Conservation (phyloP, 2,113 vertebrate genomes). For the Numenius arquata region DNA sequence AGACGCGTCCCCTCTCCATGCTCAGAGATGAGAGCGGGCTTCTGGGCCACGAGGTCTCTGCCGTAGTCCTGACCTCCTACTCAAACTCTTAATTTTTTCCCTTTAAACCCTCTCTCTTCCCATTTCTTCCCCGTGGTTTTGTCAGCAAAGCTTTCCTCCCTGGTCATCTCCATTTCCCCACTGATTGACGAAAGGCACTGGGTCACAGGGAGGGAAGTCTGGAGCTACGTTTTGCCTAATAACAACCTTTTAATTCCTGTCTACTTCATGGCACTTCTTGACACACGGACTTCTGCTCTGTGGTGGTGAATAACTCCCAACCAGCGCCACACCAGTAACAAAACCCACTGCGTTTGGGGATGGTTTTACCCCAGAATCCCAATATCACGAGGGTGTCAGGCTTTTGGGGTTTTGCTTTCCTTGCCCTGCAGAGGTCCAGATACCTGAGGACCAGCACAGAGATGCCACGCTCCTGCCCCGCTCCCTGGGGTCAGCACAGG, state of each 20-base stretch:
- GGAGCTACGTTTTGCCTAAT: background rate
- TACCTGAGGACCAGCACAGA: background rate
- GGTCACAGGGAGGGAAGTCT: accelerated
- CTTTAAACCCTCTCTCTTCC: background rate
- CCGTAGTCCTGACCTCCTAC: background rate
- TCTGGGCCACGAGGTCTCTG: background rate
- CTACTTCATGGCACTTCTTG: background rate
- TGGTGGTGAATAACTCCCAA: background rate
- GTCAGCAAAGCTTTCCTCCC: background rate
- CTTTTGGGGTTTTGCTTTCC: background rate
- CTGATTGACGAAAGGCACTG: background rate
- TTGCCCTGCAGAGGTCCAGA: background rate
- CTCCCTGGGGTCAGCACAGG: background rate
- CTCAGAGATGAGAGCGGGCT: background rate
- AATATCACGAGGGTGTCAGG: background rate
- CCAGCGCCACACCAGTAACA: background rate
- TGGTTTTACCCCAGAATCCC: background rate
- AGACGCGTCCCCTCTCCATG: background rate
- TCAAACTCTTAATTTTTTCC: background rate
- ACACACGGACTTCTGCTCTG: background rate
- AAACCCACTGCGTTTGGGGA: accelerated
- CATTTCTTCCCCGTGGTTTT: background rate
- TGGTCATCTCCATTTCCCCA: accelerated
- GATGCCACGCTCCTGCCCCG: background rate
- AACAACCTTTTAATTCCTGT: background rate